These are phyloP conservation scores for Pseudopleuronectes americanus DNA, from an alignment of 2,797 vertebrate genomes.

Conservation along the genomic window DNA sequence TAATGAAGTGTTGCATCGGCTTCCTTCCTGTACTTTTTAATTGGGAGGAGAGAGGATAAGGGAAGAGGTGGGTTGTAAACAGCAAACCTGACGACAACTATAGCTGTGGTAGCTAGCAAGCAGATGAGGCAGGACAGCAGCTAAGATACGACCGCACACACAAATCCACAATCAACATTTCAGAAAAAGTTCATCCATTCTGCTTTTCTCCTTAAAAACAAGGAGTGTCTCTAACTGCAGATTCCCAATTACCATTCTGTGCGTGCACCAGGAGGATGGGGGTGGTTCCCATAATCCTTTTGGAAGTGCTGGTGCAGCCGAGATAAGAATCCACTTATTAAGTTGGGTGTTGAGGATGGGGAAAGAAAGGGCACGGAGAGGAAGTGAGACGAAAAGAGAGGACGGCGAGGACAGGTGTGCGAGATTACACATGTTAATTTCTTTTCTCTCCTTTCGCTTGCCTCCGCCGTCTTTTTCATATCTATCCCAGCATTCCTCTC, in stretches of 20 bases:
- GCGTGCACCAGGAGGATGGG: constrained; percentile 26
- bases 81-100: background rate
- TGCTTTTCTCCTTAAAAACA: constrained; percentile 52
- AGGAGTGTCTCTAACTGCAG: constrained; percentile 50
- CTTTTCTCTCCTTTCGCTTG: constrained; percentile 31
- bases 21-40: constrained; percentile 13
- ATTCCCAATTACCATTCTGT: constrained; percentile 72
- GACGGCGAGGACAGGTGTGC: constrained; percentile 40
- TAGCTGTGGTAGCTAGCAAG: background rate
- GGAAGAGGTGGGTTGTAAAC: background rate
- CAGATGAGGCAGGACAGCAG: background rate
- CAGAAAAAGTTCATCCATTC: constrained; percentile 28
- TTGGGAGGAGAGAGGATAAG: constrained; percentile 33
- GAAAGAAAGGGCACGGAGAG: constrained; percentile 51
- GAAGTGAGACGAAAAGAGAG: constrained; percentile 42
- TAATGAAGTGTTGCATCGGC: constrained; percentile 37
- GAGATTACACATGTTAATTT: constrained; percentile 62
- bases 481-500: constrained; percentile 18
- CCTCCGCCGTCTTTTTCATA: constrained; percentile 11
- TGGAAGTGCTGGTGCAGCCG: constrained; percentile 66
- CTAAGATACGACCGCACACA: background rate
- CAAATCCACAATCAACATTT: constrained; percentile 11
- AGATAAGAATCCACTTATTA: constrained; percentile 84
- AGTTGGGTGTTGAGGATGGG: constrained; percentile 53
- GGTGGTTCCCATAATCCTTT: constrained; percentile 65